A percentile compares a stretch with the other conserved stretches of the same genome.
Conservation (phyloP, 1,140 invertebrate species). For the Tetragnatha versicolor region DNA sequence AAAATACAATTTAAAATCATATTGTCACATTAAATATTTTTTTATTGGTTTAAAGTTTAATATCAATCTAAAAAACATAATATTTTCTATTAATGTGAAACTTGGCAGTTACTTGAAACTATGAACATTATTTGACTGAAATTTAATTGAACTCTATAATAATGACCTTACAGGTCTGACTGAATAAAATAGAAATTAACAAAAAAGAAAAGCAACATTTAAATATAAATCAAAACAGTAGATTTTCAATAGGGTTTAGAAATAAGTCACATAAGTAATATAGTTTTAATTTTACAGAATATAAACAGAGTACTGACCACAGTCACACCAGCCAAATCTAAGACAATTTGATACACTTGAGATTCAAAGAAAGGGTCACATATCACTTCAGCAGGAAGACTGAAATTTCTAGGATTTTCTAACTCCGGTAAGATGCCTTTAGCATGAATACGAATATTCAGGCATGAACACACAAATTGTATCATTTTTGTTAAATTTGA, state of each 20-base stretch:
- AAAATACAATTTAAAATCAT: neutral
- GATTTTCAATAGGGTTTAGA: neutral
- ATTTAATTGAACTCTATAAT: no score
- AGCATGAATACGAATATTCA: slow-evolving; percentile 28
- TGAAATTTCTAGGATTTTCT: neutral
- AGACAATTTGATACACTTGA: neutral
- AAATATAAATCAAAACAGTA: neutral
- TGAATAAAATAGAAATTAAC: no score
- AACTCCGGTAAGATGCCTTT: neutral
- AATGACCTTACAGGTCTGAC: no score
- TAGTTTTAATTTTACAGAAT: neutral
- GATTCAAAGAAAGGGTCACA: slow-evolving; percentile 29
- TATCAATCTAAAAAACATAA: no score
- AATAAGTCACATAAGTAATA: neutral
- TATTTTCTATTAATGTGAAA: no score
- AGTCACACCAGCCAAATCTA: slow-evolving; percentile 42
- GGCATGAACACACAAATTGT: slow-evolving; percentile 21
- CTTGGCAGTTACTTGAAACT: no score
- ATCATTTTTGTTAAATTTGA: no score
- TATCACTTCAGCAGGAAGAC: slow-evolving; percentile 5
- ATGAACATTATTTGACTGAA: no score
- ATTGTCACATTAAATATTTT: neutral
- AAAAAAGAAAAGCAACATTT: neutral
- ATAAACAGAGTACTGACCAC: neutral
- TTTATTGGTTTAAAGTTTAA: neutral